phyloP scores from a whole-genome alignment of 2,113 vertebrate genomes.

The Gambusia holbrooki region DNA sequence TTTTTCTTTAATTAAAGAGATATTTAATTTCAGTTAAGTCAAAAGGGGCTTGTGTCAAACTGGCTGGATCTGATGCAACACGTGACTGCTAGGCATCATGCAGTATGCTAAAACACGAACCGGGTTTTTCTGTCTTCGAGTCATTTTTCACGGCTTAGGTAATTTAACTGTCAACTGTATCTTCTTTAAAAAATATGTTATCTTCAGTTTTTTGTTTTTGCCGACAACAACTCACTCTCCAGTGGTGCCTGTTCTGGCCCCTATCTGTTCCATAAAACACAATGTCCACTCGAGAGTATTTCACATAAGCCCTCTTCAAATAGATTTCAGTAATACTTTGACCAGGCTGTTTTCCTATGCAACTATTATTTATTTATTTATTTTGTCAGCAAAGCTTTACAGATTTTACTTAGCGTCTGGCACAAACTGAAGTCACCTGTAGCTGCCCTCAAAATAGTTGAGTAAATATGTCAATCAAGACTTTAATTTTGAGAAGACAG shows the following conservation, averaged over 20 bases:
- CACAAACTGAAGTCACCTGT: not conserved
- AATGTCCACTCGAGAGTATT: not conserved
- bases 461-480: conserved; percentile 9
- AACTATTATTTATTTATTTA: not conserved
- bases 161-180: not conserved
- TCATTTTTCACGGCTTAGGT: not conserved
- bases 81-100: not conserved
- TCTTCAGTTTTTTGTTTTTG: not conserved
- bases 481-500: conserved; percentile 12
- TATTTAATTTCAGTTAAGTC: not conserved
- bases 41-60: not conserved
- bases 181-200: not conserved
- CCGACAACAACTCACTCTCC: not conserved
- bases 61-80: not conserved
- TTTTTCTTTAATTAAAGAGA: not conserved
- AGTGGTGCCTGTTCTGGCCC: not conserved
- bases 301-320: not conserved
- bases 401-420: not conserved
- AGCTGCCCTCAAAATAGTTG: not conserved
- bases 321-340: conserved; percentile 3
- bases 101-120: not conserved
- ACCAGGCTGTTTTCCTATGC: conserved; percentile 7
- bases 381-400: not conserved
- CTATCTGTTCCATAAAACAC: not conserved
- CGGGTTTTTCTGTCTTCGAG: not conserved